Conservation (phyloP, 2,888 invertebrate genomes). For the Watsonalla cultraria region DNA sequence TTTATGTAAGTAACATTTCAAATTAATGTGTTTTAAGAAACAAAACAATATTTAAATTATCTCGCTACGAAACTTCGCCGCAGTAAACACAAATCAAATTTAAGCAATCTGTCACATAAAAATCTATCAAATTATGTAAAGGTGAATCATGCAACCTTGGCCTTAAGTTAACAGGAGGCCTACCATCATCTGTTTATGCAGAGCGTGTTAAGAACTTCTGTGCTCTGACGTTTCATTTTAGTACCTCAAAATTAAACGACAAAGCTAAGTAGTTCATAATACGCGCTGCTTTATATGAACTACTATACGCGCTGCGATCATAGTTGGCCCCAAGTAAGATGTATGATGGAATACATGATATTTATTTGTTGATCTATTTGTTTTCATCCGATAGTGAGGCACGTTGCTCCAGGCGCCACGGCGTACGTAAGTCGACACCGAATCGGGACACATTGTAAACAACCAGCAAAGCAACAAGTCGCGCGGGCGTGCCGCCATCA, state of each 20-base stretch:
- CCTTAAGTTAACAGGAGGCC: too few species aligned
- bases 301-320: too few species aligned
- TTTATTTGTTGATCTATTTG: slow-evolving; percentile 11
- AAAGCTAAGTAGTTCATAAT: too few species aligned
- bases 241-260: too few species aligned
- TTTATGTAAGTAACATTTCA: too few species aligned
- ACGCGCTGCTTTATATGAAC: too few species aligned
- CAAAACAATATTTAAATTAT: background rate
- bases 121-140: slow-evolving; percentile 3
- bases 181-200: too few species aligned
- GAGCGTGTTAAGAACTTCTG: too few species aligned
- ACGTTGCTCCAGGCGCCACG: slow-evolving; percentile 21
- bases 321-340: slow-evolving; percentile 7
- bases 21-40: background rate
- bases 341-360: slow-evolving; percentile 10
- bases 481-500: slow-evolving; percentile 28
- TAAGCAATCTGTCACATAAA: slow-evolving; percentile 9
- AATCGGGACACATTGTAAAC: slow-evolving; percentile 51
- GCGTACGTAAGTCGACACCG: slow-evolving; percentile 29
- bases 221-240: too few species aligned
- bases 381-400: slow-evolving; percentile 29
- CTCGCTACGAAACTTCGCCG: slow-evolving; percentile 8
- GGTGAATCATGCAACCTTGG: too few species aligned
- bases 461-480: slow-evolving; percentile 64
- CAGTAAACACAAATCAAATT: slow-evolving; percentile 7